These are phyloP conservation scores for Danio kyathit DNA, from an alignment of 2,797 vertebrate species.

Conservation along the genomic window DNA sequence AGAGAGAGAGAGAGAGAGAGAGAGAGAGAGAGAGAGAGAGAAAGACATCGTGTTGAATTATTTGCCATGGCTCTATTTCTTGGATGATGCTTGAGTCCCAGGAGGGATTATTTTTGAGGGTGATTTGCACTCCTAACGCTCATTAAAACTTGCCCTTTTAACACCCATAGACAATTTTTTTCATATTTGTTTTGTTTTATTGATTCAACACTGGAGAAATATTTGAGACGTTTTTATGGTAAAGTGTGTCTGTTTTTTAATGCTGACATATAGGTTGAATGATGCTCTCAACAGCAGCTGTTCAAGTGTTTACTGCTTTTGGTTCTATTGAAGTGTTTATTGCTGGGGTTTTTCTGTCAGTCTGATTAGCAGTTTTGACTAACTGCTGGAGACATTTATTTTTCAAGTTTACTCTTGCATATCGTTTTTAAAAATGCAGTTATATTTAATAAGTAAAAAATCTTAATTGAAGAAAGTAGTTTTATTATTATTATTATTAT, in stretches of 20 bases:
- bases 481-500: no score
- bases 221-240: slow-evolving; percentile 1
- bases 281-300: slow-evolving; percentile 8
- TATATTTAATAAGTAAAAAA: no score
- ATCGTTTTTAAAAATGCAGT: no score
- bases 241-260: neutral
- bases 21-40: no score
- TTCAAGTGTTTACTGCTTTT: neutral
- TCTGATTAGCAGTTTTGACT: slow-evolving; percentile 10
- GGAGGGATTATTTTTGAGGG: slow-evolving; percentile 11
- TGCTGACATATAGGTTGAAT: neutral
- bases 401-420: neutral
- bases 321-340: slow-evolving; percentile 14
- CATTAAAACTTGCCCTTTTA: slow-evolving; percentile 20
- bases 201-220: slow-evolving; percentile 5
- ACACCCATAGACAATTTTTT: neutral
- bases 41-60: slow-evolving; percentile 36
- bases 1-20: neutral
- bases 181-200: neutral
- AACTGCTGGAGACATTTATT: neutral
- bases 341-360: slow-evolving; percentile 2
- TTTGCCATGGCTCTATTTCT: slow-evolving; percentile 30
- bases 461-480: no score
- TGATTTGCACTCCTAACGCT: neutral
- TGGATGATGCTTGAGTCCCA: slow-evolving; percentile 16